These are phyloP conservation scores for Corapipo altera DNA, from an alignment of 2,113 vertebrate species.

Conservation along the genomic window DNA sequence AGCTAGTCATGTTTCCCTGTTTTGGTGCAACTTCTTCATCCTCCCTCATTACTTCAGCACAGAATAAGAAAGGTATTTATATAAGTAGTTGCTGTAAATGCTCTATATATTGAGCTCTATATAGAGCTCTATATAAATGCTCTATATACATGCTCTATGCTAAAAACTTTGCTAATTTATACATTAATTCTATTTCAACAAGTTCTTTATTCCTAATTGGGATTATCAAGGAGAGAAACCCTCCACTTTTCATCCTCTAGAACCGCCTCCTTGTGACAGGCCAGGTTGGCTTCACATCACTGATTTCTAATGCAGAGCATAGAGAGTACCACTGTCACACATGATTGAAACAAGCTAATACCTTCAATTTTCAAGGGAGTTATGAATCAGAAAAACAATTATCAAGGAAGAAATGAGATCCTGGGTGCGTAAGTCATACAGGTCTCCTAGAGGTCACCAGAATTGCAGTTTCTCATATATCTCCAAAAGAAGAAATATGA, in stretches of 20 bases:
- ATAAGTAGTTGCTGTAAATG: neutral
- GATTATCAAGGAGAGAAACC: neutral
- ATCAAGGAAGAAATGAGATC: constrained; percentile 44
- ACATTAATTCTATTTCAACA: neutral
- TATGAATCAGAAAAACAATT: constrained; percentile 36
- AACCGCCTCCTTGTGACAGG: neutral
- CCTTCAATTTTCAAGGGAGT: constrained; percentile 37
- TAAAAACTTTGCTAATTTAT: neutral
- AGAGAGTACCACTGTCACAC: neutral
- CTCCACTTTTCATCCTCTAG: neutral
- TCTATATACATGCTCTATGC: neutral
- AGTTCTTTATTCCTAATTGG: neutral
- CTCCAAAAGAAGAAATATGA: constrained; percentile 37
- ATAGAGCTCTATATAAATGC: no score
- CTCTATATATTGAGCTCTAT: no score
- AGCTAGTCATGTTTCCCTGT: neutral
- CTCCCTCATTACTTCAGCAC: neutral
- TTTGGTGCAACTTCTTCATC: neutral
- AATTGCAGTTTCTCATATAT: constrained; percentile 13
- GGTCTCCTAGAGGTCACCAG: constrained; percentile 42
- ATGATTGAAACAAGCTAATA: constrained; percentile 32
- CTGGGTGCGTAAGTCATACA: constrained; percentile 7
- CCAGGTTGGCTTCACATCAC: neutral
- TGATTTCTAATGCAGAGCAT: neutral
- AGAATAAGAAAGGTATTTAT: neutral